Base-by-base conservation (phyloP, 2,113 vertebrate genomes). In the Leiothrix lutea region DNA sequence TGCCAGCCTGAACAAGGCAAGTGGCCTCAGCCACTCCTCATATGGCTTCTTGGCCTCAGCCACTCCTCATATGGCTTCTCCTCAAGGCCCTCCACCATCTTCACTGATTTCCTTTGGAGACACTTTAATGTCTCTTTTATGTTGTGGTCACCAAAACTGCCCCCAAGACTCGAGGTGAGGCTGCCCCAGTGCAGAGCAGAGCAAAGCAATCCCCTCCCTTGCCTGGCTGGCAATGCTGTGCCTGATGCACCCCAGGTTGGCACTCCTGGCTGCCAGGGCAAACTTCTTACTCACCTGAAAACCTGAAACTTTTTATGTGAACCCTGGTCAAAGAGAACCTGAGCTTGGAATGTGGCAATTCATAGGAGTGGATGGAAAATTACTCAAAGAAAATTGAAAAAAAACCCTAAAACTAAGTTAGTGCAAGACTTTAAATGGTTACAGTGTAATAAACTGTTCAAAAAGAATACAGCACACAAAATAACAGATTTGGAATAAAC, bases 171-270 rank as follows among this genome's bases (percentile, higher is more conserved):
- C 1, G 0, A 74, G 45, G 11, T 45, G 53, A 74, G 29, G 33
- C 26, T 2, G 5, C 40, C 7, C 5, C 48, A 70, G 19, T 0
- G 1, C 47, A 47, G 84, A 45, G 33, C 47, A 61, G 47, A n/a
- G 40, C 0, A 0, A 40, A 20, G 29, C 38, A 38, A n/a, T 25
- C 11, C 24, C 28, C 28, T n/a, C 33, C 38, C 44, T 44, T 36
- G 31, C 33, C 36, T 0, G 0, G 22, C 33, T 65, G 66, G 26
- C 0, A 0, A 50, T 80, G 19, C 44, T 73, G 33, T n/a, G 14
- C 26, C 35, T 50, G 53, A 29, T 51, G 38, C 23, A 0, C 11
- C 22, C 38, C 45, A 66, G 44, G 17, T 0, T 44, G 33, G 16
- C 38, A 9, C n/a, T 53, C 19, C 29, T 40, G 20, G n/a, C 33